Conservation (phyloP, 2,797 vertebrate genomes). For the Brachymystax lenok region DNA sequence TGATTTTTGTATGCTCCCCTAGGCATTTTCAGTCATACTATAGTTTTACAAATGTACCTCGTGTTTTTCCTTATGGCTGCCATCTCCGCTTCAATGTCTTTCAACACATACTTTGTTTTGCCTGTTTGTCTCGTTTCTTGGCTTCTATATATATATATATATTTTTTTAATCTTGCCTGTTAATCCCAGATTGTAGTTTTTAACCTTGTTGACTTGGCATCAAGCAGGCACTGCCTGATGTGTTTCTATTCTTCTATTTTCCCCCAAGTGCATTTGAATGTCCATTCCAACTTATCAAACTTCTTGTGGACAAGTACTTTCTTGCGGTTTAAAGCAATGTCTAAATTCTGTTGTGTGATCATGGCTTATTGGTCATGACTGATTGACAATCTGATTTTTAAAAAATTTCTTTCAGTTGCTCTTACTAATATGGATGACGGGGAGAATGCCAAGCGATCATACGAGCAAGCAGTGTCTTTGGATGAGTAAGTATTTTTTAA, state of each 20-base stretch:
- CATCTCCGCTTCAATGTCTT: background rate
- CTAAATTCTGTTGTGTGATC: background rate
- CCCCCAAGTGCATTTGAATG: background rate
- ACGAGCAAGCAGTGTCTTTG: conserved; percentile 85
- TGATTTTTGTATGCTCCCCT: background rate
- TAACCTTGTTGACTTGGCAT: background rate
- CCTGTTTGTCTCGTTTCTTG: background rate
- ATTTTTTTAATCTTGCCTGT: background rate
- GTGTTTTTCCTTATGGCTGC: background rate
- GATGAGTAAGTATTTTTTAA: conserved; percentile 80
- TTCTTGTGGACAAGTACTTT: background rate
- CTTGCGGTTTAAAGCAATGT: background rate
- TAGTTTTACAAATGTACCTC: background rate
- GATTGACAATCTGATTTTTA: background rate
- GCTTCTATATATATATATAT: background rate
- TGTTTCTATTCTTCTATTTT: background rate
- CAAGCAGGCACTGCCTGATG: background rate
- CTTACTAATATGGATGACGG: conserved; percentile 92
- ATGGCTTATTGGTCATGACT: too few relatives aligned
- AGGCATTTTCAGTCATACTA: background rate
- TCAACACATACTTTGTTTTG: background rate
- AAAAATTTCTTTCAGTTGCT: conserved; percentile 79
- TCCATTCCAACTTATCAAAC: background rate
- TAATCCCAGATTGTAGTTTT: background rate
- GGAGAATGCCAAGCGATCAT: conserved; percentile 89